Evolutionary conservation across 1,140 invertebrate species (phyloP), one percentile per base, ranked within the genome.

Genomic region (Halesus radiatus): DNA sequence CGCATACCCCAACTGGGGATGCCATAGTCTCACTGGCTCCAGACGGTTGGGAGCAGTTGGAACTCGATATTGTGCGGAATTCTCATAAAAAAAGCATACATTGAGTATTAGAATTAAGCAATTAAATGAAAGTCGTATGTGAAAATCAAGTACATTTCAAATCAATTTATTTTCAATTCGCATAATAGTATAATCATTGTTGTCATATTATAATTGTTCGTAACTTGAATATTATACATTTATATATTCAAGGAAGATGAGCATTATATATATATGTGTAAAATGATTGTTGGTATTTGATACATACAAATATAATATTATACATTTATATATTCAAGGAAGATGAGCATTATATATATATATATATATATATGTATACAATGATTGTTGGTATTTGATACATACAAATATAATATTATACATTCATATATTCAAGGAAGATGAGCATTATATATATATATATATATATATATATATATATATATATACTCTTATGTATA

Each of bases 121-220:
- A 37, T 8, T 37, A 8, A 37, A 37, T 37, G 7, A 37, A 37
- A 37, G 32, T 6, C 32, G 7, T 3, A 37, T 37, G 32, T 37
- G 32, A 37, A 37, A 37, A 37, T 37, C 32, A 37, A 37, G 32
- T 37, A 37, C 7, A 37, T 78, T 78, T 78, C 78, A 45, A 78
- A 60, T 75, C 53, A 81, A 81, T 78, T 81, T 81, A 81, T 81
- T 81, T 79, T 78, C 22, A 79, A 81, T 76, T 78, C 80, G 72
- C 80, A 81, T 81, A 68, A 64, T 81, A 76, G 29, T 70, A 74
- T 62, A 78, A 76, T 80, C 68, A 76, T 68, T 80, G 60, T 22
- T 73, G 37, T 77, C 7, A 37, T 37, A 37, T 60, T 81, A 50
- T 66, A 64, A 72, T 45, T 75, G 50, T 78, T 78, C 64, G 72